These are phyloP conservation scores for Actinostola sp. DNA, from an alignment of 92 coral and sea anemone species.

Conservation along the genomic window DNA sequence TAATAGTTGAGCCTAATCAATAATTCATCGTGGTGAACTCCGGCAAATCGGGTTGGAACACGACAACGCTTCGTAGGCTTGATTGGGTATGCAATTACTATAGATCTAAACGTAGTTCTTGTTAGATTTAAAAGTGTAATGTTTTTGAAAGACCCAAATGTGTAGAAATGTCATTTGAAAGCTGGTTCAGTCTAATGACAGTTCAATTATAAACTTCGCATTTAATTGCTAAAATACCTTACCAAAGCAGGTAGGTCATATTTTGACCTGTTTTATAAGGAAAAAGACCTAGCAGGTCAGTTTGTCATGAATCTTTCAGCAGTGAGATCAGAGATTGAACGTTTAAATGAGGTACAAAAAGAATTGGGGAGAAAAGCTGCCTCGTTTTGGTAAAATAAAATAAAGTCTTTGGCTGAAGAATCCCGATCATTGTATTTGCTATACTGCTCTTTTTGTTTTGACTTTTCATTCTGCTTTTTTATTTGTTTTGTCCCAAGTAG, in stretches of 20 bases:
- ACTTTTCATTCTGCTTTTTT: not conserved
- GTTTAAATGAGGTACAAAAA: no score
- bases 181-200: no score
- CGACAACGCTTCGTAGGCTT: slow-evolving; percentile 28
- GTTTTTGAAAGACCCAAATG: no score
- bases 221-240: no score
- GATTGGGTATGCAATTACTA: not conserved
- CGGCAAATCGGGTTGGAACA: slow-evolving; percentile 13
- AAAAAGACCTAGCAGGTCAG: not conserved
- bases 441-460: not conserved
- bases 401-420: no score
- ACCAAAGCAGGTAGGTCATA: slow-evolving; percentile 6
- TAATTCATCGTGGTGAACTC: slow-evolving; percentile 1
- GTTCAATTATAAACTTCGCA: no score
- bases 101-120: no score
- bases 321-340: not conserved
- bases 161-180: not conserved
- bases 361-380: no score
- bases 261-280: slow-evolving; percentile 2
- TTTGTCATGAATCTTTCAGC: not conserved
- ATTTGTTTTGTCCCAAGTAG: not conserved
- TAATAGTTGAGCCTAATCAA: slow-evolving; percentile 21
- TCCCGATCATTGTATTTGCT: no score
- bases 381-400: no score
- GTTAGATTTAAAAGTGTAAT: not conserved